These are phyloP conservation scores for Leptodactylus fuscus DNA, from an alignment of 2,113 vertebrate species.

Conservation along the genomic window DNA sequence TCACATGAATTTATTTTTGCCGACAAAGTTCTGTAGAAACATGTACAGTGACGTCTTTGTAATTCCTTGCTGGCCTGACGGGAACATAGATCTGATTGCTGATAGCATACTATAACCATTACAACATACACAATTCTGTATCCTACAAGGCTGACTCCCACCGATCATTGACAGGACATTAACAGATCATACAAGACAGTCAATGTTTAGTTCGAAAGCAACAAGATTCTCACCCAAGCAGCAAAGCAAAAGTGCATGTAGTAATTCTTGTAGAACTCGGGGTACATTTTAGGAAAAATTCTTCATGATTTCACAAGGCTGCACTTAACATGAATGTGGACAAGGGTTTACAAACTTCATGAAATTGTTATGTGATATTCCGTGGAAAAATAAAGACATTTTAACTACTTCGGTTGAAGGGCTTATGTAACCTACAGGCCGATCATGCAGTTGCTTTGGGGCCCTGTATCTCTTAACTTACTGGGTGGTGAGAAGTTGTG, in stretches of 20 bases:
- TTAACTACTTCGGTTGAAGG: not conserved
- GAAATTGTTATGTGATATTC: not conserved
- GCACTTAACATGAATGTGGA: not conserved
- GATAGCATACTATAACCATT: slow-evolving; percentile 9
- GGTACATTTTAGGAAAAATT: not conserved
- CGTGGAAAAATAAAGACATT: not conserved
- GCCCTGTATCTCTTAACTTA: not conserved
- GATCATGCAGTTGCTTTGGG: not conserved
- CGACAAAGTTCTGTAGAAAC: not conserved
- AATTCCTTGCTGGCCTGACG: not conserved
- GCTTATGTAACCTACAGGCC: not conserved
- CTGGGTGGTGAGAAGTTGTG: not conserved
- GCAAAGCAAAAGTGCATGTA: slow-evolving; percentile 5
- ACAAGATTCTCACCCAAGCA: slow-evolving; percentile 13
- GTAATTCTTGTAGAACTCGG: not conserved
- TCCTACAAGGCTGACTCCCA: not conserved
- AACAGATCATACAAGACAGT: slow-evolving; percentile 19
- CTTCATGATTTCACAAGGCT: not conserved
- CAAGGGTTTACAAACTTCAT: not conserved
- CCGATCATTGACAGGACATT: not conserved
- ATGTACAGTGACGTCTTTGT: not conserved
- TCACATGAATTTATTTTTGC: slow-evolving; percentile 19
- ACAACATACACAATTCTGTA: slow-evolving; percentile 27
- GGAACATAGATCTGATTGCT: not conserved
- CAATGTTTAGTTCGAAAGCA: slow-evolving; percentile 20